Conservation (phyloP, 1,140 invertebrate species). For the Heliconius congener region DNA sequence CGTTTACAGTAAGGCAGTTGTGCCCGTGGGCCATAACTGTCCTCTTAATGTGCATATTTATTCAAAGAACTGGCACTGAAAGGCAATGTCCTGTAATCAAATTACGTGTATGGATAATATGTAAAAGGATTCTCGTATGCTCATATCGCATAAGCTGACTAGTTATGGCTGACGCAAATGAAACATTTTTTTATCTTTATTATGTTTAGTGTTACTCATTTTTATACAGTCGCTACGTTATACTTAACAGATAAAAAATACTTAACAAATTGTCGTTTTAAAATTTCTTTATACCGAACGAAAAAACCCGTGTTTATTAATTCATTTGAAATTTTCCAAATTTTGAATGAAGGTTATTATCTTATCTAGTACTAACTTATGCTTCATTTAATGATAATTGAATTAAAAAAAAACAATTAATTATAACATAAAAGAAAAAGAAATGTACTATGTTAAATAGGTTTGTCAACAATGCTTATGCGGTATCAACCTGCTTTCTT, state of each 20-base stretch:
- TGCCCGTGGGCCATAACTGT: too few relatives aligned
- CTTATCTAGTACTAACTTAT: too few relatives aligned
- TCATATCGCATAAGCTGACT: not conserved
- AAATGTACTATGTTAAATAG: not conserved
- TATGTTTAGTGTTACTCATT: not conserved
- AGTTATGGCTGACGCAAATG: not conserved
- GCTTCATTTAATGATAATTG: too few relatives aligned
- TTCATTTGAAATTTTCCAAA: too few relatives aligned
- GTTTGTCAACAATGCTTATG: constrained; percentile 46
- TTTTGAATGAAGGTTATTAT: too few relatives aligned
- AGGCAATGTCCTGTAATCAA: not conserved
- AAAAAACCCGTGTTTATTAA: too few relatives aligned
- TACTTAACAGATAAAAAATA: not conserved
- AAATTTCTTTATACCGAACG: not conserved
- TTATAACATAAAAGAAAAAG: not conserved
- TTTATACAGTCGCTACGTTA: not conserved
- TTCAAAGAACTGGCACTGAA: not conserved
- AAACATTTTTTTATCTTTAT: not conserved
- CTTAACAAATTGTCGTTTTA: not conserved
- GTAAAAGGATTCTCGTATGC: constrained; percentile 7
- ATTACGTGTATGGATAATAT: not conserved
- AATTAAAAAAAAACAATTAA: not conserved
- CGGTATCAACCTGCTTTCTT: constrained; percentile 58
- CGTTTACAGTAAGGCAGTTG: too few relatives aligned
- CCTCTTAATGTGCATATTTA: too few relatives aligned